phyloP scores from a whole-genome alignment of 1,140 invertebrate species.

The Zaprionus capensis region DNA sequence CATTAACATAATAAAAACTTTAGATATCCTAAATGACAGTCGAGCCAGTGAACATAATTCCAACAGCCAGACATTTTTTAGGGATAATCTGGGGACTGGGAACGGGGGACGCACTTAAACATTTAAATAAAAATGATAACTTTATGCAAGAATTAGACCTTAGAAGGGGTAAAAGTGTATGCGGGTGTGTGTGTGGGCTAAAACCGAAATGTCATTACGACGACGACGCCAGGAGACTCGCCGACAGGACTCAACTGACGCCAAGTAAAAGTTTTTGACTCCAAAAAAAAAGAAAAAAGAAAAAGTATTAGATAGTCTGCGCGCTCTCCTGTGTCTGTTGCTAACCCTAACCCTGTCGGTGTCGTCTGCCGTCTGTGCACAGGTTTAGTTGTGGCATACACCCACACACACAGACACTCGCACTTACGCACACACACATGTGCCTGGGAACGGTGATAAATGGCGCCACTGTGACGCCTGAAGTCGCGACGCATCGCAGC shows the following conservation, averaged over 20 bases:
- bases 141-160: constrained; percentile 61
- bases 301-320: constrained; percentile 67
- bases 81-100: background rate
- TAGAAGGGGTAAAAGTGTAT: constrained; percentile 67
- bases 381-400: constrained; percentile 65
- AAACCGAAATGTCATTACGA: constrained; percentile 75
- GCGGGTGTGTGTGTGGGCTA: constrained; percentile 35
- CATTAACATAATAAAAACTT: constrained; percentile 78
- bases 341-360: constrained; percentile 11
- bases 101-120: constrained; percentile 62
- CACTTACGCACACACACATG: constrained; percentile 42
- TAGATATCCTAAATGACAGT: constrained; percentile 47
- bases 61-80: constrained; percentile 21
- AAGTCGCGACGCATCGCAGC: constrained; percentile 72
- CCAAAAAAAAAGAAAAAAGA: constrained; percentile 43
- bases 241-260: constrained; percentile 69
- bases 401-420: background rate
- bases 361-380: constrained; percentile 63
- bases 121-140: constrained; percentile 83
- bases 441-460: constrained; percentile 81
- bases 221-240: constrained; percentile 57
- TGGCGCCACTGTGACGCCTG: constrained; percentile 82
- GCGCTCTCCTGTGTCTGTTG: constrained; percentile 36
- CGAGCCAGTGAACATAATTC: constrained; percentile 1
- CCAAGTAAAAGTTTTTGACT: constrained; percentile 78